phyloP scores from a whole-genome alignment of 2,888 invertebrate genomes.

The Eupsilia transversa region DNA sequence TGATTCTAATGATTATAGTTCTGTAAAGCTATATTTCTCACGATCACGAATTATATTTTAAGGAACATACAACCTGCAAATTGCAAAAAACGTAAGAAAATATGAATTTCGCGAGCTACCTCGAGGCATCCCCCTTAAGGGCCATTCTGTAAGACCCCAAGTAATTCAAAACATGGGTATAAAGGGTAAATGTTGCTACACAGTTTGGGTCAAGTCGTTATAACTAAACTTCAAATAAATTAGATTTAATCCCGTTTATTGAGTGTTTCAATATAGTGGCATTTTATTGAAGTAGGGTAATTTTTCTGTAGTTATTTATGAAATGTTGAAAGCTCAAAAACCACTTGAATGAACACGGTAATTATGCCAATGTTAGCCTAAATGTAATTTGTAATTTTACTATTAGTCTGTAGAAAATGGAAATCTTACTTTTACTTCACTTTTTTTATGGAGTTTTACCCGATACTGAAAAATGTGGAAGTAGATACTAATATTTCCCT shows the following conservation, averaged over 20 bases:
- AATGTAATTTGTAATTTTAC: not conserved
- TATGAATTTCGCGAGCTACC: too few relatives aligned
- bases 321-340: not conserved
- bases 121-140: too few relatives aligned
- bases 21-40: too few relatives aligned
- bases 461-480: not conserved
- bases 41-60: too few relatives aligned
- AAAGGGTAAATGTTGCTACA: slow-evolving; percentile 32
- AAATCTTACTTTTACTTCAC: too few relatives aligned
- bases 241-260: slow-evolving; percentile 42
- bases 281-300: not conserved
- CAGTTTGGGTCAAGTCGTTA: slow-evolving; percentile 30
- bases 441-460: too few relatives aligned
- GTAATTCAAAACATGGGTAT: slow-evolving; percentile 41
- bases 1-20: too few relatives aligned
- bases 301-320: not conserved
- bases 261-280: slow-evolving; percentile 17
- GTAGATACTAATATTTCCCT: not conserved
- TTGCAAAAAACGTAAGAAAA: too few relatives aligned
- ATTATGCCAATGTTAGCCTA: not conserved
- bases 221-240: slow-evolving; percentile 50
- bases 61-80: too few relatives aligned
- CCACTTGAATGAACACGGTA: not conserved
- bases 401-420: not conserved
- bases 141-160: slow-evolving; percentile 31